These are phyloP conservation scores for Brachionus sp. DNA, from an alignment of 1,140 invertebrate genomes.

Conservation along the genomic window DNA sequence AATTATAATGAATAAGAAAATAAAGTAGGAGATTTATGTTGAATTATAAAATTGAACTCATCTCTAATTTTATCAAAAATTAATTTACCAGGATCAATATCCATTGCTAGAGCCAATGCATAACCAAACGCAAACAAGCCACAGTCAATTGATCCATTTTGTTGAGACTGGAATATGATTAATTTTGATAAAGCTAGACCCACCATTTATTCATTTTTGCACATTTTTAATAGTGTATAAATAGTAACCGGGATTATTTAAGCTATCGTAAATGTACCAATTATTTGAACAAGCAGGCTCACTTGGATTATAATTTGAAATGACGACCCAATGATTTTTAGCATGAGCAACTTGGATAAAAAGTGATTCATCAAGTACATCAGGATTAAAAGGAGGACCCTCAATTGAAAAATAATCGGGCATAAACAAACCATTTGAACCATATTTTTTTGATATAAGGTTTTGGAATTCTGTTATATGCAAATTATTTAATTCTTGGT, in stretches of 20 bases:
- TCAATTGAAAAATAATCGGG: neutral
- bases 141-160: no score
- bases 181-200: neutral
- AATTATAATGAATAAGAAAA: no score
- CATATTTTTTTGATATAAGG: no score
- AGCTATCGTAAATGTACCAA: neutral
- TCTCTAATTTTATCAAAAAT: neutral
- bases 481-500: no score
- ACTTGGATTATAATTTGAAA: no score
- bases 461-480: no score
- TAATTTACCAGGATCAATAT: neutral
- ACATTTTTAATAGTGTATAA: neutral
- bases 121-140: neutral
- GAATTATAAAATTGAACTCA: neutral
- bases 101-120: neutral
- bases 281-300: no score
- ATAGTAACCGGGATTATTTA: neutral
- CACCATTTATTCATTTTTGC: neutral
- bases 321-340: no score
- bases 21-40: neutral
- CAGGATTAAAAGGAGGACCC: neutral
- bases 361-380: neutral
- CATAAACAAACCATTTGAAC: neutral
- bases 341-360: no score
- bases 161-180: no score